phyloP scores from a whole-genome alignment of 2,113 vertebrate species.

The Galbula dea region DNA sequence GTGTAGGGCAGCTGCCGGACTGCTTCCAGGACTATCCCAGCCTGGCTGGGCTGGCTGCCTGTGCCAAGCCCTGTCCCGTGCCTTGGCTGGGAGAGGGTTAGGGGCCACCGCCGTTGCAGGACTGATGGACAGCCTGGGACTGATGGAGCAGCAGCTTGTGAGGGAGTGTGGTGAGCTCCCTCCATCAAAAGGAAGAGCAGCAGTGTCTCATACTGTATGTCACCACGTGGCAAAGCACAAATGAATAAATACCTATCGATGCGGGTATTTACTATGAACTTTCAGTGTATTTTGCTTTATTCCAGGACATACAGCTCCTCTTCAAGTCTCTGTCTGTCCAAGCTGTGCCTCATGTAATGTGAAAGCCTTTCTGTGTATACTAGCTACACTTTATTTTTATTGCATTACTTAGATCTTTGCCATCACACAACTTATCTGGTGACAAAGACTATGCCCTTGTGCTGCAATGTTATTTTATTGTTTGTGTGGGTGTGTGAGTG shows the following conservation, averaged over 20 bases:
- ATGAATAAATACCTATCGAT: slow-evolving; percentile 60
- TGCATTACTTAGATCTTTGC: slow-evolving; percentile 76
- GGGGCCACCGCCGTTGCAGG: background rate
- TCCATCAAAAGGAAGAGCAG: background rate
- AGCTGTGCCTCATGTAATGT: slow-evolving; percentile 71
- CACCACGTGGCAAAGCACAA: slow-evolving; percentile 57
- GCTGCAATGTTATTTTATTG: slow-evolving; percentile 68
- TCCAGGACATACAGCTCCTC: slow-evolving; percentile 61
- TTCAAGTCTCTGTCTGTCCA: slow-evolving; percentile 45
- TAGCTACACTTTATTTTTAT: slow-evolving; percentile 71
- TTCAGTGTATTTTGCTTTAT: slow-evolving; percentile 70
- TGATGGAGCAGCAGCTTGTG: background rate
- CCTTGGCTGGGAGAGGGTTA: background rate
- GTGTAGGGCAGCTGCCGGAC: background rate
- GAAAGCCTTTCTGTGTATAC: slow-evolving; percentile 51
- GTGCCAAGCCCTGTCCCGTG: background rate
- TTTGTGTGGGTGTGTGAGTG: slow-evolving; percentile 24
- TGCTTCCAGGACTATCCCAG: background rate
- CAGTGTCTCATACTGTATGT: slow-evolving; percentile 63
- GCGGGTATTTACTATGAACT: slow-evolving; percentile 68
- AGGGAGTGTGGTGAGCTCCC: background rate
- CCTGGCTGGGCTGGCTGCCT: background rate
- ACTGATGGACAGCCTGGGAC: background rate
- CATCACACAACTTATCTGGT: slow-evolving; percentile 62
- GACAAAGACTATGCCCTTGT: slow-evolving; percentile 64